Base-by-base conservation (phyloP, 2,113 vertebrate species). In the Turdus rufiventris region DNA sequence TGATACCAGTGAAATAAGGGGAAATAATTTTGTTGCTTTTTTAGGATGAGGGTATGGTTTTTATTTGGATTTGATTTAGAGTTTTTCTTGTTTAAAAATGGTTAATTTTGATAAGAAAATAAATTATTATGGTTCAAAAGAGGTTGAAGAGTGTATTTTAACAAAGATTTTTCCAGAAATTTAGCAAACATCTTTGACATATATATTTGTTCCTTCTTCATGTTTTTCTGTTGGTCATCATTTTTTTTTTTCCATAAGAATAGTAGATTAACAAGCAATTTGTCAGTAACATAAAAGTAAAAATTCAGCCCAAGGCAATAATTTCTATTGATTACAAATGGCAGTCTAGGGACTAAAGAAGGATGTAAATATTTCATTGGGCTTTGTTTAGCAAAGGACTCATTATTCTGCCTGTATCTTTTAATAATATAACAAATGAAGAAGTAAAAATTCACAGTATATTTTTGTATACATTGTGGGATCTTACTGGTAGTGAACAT, bases 31-130 rank as follows among this genome's bases (percentile, higher is more conserved):
- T 50, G 5, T 67, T 66, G 2, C 1, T 21, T 45, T 56, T 60
- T 61, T 9, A 4, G 3, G 7, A 2, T 14, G 8, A 20, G 6
- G 3, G 2, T 45, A 10, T 57, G 9, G 0, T 28, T 81, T 34
- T 34, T 54, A 9, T 29, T 31, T 50, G 18, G 10, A 7, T 68
- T 54, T 56, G 7, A 1, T 34, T 58, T 65, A 29, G 14, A 2
- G 1, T 8, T 45, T 73, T 77, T 71, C 31, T 23, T 33, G 25
- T 10, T 54, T 42, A 68, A 62, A 88, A 92, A 23, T n/a, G 1
- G 1, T 29, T 74, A 54, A 5, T 1, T 56, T 70, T 53, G 8
- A 34, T 61, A 47, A 63, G 29, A 60, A 91, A 67, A 70, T 1
- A 33, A 50, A 82, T 25, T 38, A 47, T 42, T 19, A 23, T 48